A percentile compares a stretch with the other conserved stretches of the same genome.
phyloP scores from a whole-genome alignment of 2,113 vertebrate species.

The Gavia stellata region DNA sequence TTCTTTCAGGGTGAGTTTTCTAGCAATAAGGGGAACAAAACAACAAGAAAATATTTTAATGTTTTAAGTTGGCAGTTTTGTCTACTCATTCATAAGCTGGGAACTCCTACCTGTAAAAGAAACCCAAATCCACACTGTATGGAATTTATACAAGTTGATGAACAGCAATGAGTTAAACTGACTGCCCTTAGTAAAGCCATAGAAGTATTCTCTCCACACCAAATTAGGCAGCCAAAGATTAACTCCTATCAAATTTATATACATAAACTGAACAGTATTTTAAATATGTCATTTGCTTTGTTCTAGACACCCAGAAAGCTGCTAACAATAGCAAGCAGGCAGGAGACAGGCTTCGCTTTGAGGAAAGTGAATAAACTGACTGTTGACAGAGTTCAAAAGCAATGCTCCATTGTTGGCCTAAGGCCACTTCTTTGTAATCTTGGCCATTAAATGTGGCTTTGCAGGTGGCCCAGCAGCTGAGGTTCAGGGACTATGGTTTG shows the following conservation, averaged over 20 bases:
- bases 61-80: neutral
- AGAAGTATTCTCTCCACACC: neutral
- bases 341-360: conserved; percentile 69
- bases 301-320: conserved; percentile 70
- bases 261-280: conserved; percentile 54
- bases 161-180: neutral
- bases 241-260: conserved; percentile 52
- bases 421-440: conserved; percentile 78
- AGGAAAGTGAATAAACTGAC: conserved; percentile 76
- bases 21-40: conserved; percentile 25
- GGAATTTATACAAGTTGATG: neutral
- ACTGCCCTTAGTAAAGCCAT: neutral
- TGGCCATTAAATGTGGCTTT: conserved; percentile 77
- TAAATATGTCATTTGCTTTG: conserved; percentile 66
- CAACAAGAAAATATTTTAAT: neutral
- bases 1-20: conserved; percentile 84
- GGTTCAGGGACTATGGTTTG: conserved; percentile 71
- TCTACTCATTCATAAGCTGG: neutral
- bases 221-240: neutral
- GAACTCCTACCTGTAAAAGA: neutral
- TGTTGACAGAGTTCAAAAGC: conserved; percentile 80
- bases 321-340: conserved; percentile 70
- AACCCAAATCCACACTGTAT: neutral
- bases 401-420: conserved; percentile 70
- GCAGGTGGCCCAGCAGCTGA: conserved; percentile 76